phyloP scores from a whole-genome alignment of 2,888 invertebrate species.

The Papilio demoleus region DNA sequence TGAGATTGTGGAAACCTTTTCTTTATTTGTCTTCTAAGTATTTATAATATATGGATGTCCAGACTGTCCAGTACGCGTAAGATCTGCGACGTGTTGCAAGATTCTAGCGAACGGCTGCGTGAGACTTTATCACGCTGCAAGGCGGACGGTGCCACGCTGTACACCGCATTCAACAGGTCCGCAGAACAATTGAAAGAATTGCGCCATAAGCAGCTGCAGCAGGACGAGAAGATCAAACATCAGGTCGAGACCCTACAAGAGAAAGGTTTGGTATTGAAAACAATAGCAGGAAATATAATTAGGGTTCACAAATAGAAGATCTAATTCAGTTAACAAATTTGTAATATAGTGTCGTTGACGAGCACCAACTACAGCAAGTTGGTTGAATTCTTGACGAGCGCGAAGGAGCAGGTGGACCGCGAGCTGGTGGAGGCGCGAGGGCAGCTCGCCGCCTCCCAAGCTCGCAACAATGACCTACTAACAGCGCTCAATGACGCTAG shows the following conservation, averaged over 20 bases:
- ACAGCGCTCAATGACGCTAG: slow-evolving; percentile 46
- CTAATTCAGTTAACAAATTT: too few species aligned
- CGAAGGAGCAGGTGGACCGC: slow-evolving; percentile 51
- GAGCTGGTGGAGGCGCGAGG: slow-evolving; percentile 48
- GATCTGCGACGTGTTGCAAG: slow-evolving; percentile 65
- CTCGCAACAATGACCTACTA: slow-evolving; percentile 48
- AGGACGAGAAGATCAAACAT: slow-evolving; percentile 45
- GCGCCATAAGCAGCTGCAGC: slow-evolving; percentile 46
- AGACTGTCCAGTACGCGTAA: slow-evolving; percentile 60
- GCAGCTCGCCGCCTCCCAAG: slow-evolving; percentile 43
- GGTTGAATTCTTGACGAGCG: slow-evolving; percentile 47
- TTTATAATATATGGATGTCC: background rate
- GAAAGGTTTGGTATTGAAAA: slow-evolving; percentile 46
- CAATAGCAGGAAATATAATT: too few species aligned
- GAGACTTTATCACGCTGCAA: slow-evolving; percentile 60
- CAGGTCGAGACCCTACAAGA: slow-evolving; percentile 49
- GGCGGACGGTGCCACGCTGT: slow-evolving; percentile 60
- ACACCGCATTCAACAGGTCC: slow-evolving; percentile 58
- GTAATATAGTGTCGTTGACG: slow-evolving; percentile 49
- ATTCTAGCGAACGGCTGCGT: slow-evolving; percentile 60
- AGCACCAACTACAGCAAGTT: slow-evolving; percentile 53
- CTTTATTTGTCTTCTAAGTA: background rate
- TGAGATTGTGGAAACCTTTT: too few species aligned
- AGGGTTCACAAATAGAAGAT: too few species aligned
- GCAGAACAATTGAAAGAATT: slow-evolving; percentile 51